Conservation (phyloP, 2,888 invertebrate genomes). For the Cheilosia scutellata region DNA sequence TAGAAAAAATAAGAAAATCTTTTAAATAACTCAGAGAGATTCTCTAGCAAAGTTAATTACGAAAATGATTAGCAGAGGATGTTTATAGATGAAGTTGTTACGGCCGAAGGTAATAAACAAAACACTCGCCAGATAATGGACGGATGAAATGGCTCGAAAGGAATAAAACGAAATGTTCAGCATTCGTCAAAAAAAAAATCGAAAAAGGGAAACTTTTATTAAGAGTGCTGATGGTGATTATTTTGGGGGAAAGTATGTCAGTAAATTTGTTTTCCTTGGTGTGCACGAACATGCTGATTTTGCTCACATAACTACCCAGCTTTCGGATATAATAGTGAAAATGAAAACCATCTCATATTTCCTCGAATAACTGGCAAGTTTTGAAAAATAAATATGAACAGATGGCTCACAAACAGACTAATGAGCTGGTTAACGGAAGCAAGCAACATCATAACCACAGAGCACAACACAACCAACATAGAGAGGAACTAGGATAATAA, state of each 20-base stretch:
- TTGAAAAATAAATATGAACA: constrained; percentile 47
- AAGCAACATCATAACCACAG: constrained; percentile 40
- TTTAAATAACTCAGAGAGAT: constrained; percentile 20
- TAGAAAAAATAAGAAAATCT: not conserved
- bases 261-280: no score
- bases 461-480: constrained; percentile 20
- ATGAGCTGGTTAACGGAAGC: constrained; percentile 52
- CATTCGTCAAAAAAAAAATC: constrained; percentile 3
- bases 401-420: constrained; percentile 55
- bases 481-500: constrained; percentile 39
- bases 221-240: not conserved
- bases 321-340: not conserved
- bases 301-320: not conserved
- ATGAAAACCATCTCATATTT: constrained; percentile 3
- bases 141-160: constrained; percentile 31
- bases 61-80: constrained; percentile 37
- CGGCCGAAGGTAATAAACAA: constrained; percentile 26
- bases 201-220: constrained; percentile 7
- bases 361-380: constrained; percentile 19
- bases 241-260: not conserved
- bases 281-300: no score
- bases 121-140: constrained; percentile 13
- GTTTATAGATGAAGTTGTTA: constrained; percentile 30
- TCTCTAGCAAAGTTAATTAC: constrained; percentile 30
- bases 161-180: constrained; percentile 18